Conservation (phyloP, 92 coral and sea anemone species). For the Epizoanthus fatuus region DNA sequence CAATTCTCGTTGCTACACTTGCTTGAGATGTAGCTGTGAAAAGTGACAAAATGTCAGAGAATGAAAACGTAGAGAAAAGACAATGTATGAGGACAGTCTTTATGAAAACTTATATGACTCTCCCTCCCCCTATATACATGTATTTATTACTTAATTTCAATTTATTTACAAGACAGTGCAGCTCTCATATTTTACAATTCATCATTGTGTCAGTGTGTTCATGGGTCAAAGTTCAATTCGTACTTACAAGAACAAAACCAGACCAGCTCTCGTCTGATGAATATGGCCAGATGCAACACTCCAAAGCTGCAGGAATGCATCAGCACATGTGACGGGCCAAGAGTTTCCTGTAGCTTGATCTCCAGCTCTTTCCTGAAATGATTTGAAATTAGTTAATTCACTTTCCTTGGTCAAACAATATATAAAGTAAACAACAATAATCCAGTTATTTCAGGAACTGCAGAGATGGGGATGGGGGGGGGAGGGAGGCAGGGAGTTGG, state of each 20-base stretch:
- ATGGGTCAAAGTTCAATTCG: background rate
- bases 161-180: too few relatives aligned
- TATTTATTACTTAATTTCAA: background rate
- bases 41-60: background rate
- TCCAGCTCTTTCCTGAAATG: conserved; percentile 93
- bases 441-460: background rate
- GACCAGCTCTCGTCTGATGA: conserved; percentile 91
- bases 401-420: too few relatives aligned
- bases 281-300: conserved; percentile 90
- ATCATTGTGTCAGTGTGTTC: background rate
- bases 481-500: too few relatives aligned
- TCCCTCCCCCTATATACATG: background rate
- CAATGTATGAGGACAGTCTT: background rate
- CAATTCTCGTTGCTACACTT: conserved; percentile 93
- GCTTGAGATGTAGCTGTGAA: conserved; percentile 86
- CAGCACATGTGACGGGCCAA: conserved; percentile 95
- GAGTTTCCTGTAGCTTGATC: conserved; percentile 92
- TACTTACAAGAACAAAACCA: conserved; percentile 96
- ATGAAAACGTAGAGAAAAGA: background rate
- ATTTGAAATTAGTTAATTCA: background rate
- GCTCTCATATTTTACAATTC: background rate
- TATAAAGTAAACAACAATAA: background rate
- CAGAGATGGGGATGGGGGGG: too few relatives aligned
- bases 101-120: too few relatives aligned
- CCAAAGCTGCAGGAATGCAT: conserved; percentile 95